These are phyloP conservation scores for Aradophagus sp. DNA, from an alignment of 1,140 invertebrate species.

Conservation along the genomic window DNA sequence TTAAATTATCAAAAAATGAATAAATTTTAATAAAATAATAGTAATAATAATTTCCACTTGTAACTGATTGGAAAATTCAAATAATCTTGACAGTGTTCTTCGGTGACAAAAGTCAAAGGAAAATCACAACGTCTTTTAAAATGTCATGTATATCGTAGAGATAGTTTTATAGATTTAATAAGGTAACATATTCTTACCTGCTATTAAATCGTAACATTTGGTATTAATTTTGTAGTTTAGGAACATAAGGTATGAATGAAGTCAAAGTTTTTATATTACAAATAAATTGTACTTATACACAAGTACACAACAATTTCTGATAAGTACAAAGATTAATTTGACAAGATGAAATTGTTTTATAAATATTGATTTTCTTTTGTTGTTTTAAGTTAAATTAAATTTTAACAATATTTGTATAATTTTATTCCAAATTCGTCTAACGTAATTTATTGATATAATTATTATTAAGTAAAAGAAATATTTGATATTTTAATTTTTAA, in stretches of 20 bases:
- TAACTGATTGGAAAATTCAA: neutral
- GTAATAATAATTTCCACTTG: too few species aligned
- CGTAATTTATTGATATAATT: too few species aligned
- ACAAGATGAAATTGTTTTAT: conserved; percentile 38
- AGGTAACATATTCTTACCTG: conserved; percentile 15
- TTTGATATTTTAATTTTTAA: too few species aligned
- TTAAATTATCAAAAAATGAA: too few species aligned
- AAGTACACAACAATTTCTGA: conserved; percentile 46
- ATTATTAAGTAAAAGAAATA: too few species aligned
- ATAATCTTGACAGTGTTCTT: conserved; percentile 5
- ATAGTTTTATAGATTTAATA: conserved; percentile 40
- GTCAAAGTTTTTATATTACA: conserved; percentile 40
- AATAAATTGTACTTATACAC: conserved; percentile 47
- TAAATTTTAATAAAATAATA: too few species aligned
- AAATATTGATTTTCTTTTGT: conserved; percentile 10
- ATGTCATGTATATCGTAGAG: conserved; percentile 18
- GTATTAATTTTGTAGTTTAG: conserved; percentile 44
- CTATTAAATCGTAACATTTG: conserved; percentile 15
- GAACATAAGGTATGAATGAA: conserved; percentile 22
- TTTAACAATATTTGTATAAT: neutral
- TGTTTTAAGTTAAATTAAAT: too few species aligned
- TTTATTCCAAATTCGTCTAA: too few species aligned
- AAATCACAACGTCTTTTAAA: conserved; percentile 27
- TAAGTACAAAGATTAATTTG: conserved; percentile 53
- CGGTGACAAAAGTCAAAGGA: neutral